A percentile compares a stretch with the other conserved stretches of the same genome.
Conservation (phyloP, 2,113 vertebrate species). For the Megaleporinus macrocephalus region DNA sequence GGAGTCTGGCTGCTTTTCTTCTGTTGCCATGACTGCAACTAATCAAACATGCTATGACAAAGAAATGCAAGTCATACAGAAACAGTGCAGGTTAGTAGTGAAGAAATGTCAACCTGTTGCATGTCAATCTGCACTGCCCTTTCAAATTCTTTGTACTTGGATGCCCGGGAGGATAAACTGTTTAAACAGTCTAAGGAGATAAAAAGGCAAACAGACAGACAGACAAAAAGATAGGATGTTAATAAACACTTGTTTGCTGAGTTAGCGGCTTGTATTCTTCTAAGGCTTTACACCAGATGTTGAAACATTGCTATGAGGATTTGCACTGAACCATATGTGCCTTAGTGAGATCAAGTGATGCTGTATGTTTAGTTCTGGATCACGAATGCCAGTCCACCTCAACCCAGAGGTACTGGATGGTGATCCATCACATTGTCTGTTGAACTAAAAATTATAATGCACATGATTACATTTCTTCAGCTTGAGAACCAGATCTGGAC, state of each 20-base stretch:
- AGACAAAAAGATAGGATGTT: too few species aligned
- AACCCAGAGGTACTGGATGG: not conserved
- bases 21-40: slow-evolving; percentile 86
- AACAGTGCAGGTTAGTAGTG: not conserved
- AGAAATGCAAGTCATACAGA: slow-evolving; percentile 23
- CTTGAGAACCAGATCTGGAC: not conserved
- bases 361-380: not conserved
- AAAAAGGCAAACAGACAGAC: too few species aligned
- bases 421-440: not conserved
- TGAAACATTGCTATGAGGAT: too few species aligned
- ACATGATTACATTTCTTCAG: too few species aligned
- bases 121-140: not conserved
- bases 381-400: not conserved
- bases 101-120: not conserved
- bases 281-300: not conserved
- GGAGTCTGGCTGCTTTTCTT: slow-evolving; percentile 96
- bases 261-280: not conserved
- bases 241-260: too few species aligned
- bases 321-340: not conserved
- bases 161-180: too few species aligned
- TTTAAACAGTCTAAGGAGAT: too few species aligned
- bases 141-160: too few species aligned
- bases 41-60: slow-evolving; percentile 6
- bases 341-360: not conserved
- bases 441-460: too few species aligned